These are phyloP conservation scores for Hirundichthys speculiger DNA, from an alignment of 2,113 vertebrate genomes.

Conservation along the genomic window DNA sequence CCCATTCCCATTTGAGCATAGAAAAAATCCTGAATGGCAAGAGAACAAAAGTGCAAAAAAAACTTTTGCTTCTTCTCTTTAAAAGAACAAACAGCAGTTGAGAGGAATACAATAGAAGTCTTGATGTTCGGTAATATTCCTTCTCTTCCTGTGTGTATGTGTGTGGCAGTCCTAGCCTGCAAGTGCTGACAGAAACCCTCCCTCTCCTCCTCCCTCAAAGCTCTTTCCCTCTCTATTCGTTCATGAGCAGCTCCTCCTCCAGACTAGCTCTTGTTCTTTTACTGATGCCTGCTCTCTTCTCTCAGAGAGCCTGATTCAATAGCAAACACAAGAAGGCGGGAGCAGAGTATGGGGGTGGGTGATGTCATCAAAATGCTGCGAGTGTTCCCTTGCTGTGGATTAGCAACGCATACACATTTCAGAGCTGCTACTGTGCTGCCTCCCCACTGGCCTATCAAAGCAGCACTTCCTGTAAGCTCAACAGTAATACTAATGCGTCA, in stretches of 20 bases:
- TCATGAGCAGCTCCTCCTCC: conserved; percentile 73
- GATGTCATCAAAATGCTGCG: conserved; percentile 84
- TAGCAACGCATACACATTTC: conserved; percentile 74
- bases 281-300: conserved; percentile 69
- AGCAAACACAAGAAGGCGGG: conserved; percentile 60
- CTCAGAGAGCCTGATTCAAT: conserved; percentile 59
- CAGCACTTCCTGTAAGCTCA: conserved; percentile 76
- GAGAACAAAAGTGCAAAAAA: conserved; percentile 35
- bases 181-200: conserved; percentile 68
- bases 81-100: conserved; percentile 40
- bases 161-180: conserved; percentile 70
- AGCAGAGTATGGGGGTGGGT: conserved; percentile 48
- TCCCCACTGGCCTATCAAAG: conserved; percentile 66
- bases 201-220: conserved; percentile 43
- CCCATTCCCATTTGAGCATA: conserved; percentile 32
- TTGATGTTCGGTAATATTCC: conserved; percentile 69
- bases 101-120: conserved; percentile 53
- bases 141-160: conserved; percentile 72
- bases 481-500: conserved; percentile 80
- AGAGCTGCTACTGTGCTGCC: conserved; percentile 71
- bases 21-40: conserved; percentile 64
- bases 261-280: conserved; percentile 62
- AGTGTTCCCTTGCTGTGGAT: conserved; percentile 75
- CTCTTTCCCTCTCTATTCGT: conserved; percentile 70
- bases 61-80: conserved; percentile 46